Percentiles rank a stretch among this genome's conserved stretches.
phyloP scores from a whole-genome alignment of 2,113 vertebrate genomes.

The Cyrtonyx montezumae region DNA sequence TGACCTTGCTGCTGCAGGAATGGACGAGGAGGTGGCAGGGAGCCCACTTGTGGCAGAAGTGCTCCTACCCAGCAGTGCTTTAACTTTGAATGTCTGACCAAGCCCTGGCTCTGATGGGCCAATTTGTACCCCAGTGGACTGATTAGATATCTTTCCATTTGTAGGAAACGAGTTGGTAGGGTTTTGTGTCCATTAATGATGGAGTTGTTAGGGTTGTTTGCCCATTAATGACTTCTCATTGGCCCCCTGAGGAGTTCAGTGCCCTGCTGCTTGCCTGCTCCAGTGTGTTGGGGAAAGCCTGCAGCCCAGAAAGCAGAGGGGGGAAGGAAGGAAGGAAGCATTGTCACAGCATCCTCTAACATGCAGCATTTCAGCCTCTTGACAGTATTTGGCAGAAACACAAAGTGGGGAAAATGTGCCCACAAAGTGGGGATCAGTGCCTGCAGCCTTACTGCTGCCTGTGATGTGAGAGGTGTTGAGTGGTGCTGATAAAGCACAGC shows the following conservation, averaged over 20 bases:
- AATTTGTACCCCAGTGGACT: neutral
- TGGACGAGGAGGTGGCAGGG: neutral
- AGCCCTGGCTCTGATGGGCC: neutral
- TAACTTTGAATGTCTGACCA: neutral
- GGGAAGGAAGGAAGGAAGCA: neutral
- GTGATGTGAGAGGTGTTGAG: neutral
- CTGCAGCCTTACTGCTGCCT: neutral
- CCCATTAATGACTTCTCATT: neutral
- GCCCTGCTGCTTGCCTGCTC: neutral
- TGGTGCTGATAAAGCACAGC: neutral
- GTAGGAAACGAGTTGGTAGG: too few relatives aligned
- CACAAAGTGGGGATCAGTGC: neutral
- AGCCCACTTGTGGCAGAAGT: neutral
- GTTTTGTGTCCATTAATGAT: neutral
- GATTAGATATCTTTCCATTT: neutral
- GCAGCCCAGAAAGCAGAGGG: neutral
- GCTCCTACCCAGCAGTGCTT: neutral
- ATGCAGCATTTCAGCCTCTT: accelerated
- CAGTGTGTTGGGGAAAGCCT: neutral
- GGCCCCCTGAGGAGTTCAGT: accelerated
- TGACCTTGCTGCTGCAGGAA: neutral
- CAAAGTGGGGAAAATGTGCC: neutral
- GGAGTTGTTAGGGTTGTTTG: neutral
- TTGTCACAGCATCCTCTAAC: neutral
- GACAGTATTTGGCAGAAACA: neutral